phyloP scores from a whole-genome alignment of 2,888 invertebrate species.

The Reticulitermes lucifugus region DNA sequence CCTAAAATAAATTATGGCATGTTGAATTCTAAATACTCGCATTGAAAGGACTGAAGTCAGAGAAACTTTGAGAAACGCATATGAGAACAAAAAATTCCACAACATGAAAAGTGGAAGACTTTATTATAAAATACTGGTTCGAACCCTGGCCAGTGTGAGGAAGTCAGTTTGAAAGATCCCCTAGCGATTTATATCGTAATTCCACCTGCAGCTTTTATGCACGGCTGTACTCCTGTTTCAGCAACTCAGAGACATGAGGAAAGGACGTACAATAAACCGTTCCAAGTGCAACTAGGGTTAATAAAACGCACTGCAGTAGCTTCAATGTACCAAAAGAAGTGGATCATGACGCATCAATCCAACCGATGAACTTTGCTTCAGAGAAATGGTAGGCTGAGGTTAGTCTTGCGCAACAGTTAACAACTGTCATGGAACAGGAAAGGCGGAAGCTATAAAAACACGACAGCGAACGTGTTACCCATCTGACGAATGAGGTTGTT shows the following conservation, averaged over 20 bases:
- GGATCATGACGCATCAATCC: constrained; percentile 34
- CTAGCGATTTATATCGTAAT: neutral
- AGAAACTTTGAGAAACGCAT: too few species aligned
- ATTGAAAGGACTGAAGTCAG: too few species aligned
- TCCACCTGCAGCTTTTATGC: neutral
- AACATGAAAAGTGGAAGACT: too few species aligned
- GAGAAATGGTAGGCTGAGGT: constrained; percentile 4
- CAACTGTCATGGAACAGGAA: constrained; percentile 30
- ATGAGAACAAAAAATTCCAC: too few species aligned
- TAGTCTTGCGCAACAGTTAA: constrained; percentile 14
- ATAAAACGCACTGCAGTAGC: neutral
- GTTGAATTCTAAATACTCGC: too few species aligned
- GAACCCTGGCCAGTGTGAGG: neutral
- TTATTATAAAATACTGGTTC: too few species aligned
- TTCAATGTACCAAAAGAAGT: constrained; percentile 6
- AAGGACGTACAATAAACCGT: neutral
- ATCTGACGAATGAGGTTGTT: constrained; percentile 13
- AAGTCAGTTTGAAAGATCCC: neutral
- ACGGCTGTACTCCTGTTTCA: too few species aligned
- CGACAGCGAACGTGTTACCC: constrained; percentile 16
- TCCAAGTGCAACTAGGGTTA: constrained; percentile 12
- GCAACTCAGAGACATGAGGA: too few species aligned
- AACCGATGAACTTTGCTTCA: constrained; percentile 28
- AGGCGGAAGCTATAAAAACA: constrained; percentile 2
- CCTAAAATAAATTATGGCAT: too few species aligned